Evolutionary conservation across 1,140 invertebrate species (phyloP).

Genomic region (Epicauta chinensis): DNA sequence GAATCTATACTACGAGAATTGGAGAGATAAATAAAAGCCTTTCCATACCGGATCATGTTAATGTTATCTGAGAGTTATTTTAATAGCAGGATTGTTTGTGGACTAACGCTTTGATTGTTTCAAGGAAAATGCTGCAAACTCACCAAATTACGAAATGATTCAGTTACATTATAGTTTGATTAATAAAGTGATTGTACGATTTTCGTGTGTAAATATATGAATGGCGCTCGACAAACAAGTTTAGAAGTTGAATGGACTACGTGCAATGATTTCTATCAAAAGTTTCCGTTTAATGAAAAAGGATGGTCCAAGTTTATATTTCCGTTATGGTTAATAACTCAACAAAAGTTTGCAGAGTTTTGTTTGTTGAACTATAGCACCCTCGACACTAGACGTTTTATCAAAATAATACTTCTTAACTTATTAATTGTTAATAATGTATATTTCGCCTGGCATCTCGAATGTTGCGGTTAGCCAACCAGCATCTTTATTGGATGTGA

Average conservation of each 20-base stretch:
- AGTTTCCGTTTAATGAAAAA: constrained; percentile 36
- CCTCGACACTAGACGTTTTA: constrained; percentile 28
- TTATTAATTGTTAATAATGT: constrained; percentile 34
- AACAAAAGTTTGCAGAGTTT: constrained; percentile 19
- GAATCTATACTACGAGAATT: constrained; percentile 20
- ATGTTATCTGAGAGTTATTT: constrained; percentile 16
- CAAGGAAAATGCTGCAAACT: no score
- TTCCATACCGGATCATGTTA: constrained; percentile 21
- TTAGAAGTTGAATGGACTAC: background rate
- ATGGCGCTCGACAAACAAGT: no score
- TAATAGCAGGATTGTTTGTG: no score
- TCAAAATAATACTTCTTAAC: constrained; percentile 36
- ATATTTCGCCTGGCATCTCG: constrained; percentile 15
- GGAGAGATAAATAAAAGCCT: constrained; percentile 21
- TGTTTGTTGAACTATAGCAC: constrained; percentile 31
- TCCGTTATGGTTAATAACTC: constrained; percentile 38
- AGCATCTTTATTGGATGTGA: constrained; percentile 5
- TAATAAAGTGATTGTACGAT: no score
- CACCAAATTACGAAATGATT: no score
- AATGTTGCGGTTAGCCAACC: constrained; percentile 9
- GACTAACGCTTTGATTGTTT: no score
- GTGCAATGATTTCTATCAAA: constrained; percentile 22
- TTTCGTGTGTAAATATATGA: no score
- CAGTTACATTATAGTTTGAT: no score
- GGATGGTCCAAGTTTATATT: constrained; percentile 37